Conservation (phyloP, 1,140 invertebrate species). For the Nymphalis io region DNA sequence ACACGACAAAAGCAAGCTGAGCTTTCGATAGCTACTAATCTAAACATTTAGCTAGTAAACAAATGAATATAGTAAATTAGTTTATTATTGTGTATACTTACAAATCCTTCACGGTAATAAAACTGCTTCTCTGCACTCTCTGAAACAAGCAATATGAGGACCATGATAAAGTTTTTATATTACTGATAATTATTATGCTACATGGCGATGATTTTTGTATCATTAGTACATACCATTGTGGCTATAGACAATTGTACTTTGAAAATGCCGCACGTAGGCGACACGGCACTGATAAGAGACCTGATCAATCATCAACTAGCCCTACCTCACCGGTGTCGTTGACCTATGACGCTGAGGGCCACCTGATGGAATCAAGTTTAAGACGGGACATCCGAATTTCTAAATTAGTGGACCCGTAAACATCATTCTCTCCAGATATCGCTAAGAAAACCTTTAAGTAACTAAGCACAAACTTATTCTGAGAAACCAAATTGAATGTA, state of each 20-base stretch:
- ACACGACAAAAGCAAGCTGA: no score
- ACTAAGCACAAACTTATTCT: conserved; percentile 26
- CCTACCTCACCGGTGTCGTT: conserved; percentile 72
- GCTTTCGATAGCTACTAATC: no score
- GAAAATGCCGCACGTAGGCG: conserved; percentile 73
- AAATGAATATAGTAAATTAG: background rate
- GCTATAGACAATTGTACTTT: conserved; percentile 73
- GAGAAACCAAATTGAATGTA: conserved; percentile 37
- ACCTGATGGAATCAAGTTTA: conserved; percentile 71
- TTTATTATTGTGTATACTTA: conserved; percentile 42
- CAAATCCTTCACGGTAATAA: conserved; percentile 49
- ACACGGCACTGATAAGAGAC: conserved; percentile 70
- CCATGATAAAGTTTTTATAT: background rate
- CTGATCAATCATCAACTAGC: conserved; percentile 76
- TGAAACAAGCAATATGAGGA: conserved; percentile 56
- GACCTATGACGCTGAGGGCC: conserved; percentile 59
- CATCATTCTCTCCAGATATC: conserved; percentile 22
- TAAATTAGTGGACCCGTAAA: conserved; percentile 37
- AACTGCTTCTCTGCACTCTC: conserved; percentile 45
- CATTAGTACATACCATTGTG: conserved; percentile 58
- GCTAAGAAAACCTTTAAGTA: conserved; percentile 34
- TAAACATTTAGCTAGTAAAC: no score
- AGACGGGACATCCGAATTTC: conserved; percentile 54
- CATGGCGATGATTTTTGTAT: conserved; percentile 16
- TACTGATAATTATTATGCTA: conserved; percentile 1